Percentiles rank a stretch among this genome's conserved stretches.
phyloP scores from a whole-genome alignment of 2,888 invertebrate species.

The Hirtodrosophila confusa region DNA sequence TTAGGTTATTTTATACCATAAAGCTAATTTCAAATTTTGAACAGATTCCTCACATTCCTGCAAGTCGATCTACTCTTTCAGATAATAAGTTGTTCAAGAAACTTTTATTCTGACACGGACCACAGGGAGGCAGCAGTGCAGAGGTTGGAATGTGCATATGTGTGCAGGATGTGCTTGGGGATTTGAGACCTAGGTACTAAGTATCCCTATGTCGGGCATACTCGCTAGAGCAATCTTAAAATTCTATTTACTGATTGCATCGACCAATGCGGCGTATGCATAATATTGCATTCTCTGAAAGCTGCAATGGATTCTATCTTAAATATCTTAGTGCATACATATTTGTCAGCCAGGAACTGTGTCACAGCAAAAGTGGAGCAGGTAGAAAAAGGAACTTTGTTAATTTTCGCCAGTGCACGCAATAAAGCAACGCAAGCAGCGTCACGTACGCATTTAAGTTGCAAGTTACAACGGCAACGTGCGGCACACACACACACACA shows the following conservation, averaged over 20 bases:
- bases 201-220: too few relatives aligned
- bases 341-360: constrained; percentile 29
- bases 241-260: constrained; percentile 23
- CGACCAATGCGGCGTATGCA: constrained; percentile 17
- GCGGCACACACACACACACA: constrained; percentile 40
- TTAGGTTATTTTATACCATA: too few relatives aligned
- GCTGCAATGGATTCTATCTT: constrained; percentile 7
- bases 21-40: too few relatives aligned
- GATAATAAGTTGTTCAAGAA: too few relatives aligned
- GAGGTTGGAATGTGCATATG: too few relatives aligned
- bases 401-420: constrained; percentile 71
- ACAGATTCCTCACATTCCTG: too few relatives aligned
- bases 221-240: too few relatives aligned
- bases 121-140: too few relatives aligned
- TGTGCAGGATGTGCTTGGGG: too few relatives aligned
- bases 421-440: constrained; percentile 70
- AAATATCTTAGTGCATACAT: constrained; percentile 34
- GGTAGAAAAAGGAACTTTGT: constrained; percentile 47
- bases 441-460: constrained; percentile 75
- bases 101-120: too few relatives aligned
- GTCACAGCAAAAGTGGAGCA: constrained; percentile 22
- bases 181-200: too few relatives aligned
- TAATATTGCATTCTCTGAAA: background rate
- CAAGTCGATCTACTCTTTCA: too few relatives aligned
- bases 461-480: constrained; percentile 77